Evolutionary conservation across 2,113 vertebrate species (phyloP).

Genomic region (Grammomys dolichurus): DNA sequence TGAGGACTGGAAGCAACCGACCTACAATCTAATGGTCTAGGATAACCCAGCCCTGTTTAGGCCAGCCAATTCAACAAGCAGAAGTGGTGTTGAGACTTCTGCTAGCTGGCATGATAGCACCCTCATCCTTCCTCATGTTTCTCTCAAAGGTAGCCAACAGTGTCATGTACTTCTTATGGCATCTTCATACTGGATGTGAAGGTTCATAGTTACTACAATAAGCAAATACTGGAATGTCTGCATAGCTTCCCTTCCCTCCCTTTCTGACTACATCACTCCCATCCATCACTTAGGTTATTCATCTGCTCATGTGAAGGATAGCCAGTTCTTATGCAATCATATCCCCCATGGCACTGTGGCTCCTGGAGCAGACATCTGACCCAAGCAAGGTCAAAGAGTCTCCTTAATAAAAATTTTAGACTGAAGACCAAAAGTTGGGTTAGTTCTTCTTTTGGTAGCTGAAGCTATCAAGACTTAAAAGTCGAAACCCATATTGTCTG

Average conservation of each 20-base stretch:
- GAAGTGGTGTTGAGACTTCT: slow-evolving; percentile 16
- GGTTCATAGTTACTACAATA: not conserved
- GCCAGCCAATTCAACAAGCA: not conserved
- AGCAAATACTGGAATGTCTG: not conserved
- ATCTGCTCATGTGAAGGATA: not conserved
- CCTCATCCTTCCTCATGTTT: not conserved
- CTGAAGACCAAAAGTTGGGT: not conserved
- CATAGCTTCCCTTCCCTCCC: not conserved
- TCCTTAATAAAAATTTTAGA: not conserved
- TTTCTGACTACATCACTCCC: not conserved
- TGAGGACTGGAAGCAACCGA: not conserved
- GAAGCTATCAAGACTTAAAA: slow-evolving; percentile 15
- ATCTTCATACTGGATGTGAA: not conserved
- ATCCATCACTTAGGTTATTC: not conserved
- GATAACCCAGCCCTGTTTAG: not conserved
- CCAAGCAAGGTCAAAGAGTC: not conserved
- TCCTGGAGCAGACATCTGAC: not conserved
- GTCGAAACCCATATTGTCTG: slow-evolving; percentile 16
- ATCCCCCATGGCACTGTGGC: not conserved
- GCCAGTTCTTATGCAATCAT: not conserved
- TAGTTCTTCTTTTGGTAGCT: slow-evolving; percentile 24
- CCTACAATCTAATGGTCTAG: slow-evolving; percentile 14
- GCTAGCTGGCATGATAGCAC: not conserved
- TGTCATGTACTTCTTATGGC: not conserved
- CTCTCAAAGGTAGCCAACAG: not conserved